Base-by-base conservation (phyloP, 2,113 vertebrate genomes). In the Leptodactylus fuscus region DNA sequence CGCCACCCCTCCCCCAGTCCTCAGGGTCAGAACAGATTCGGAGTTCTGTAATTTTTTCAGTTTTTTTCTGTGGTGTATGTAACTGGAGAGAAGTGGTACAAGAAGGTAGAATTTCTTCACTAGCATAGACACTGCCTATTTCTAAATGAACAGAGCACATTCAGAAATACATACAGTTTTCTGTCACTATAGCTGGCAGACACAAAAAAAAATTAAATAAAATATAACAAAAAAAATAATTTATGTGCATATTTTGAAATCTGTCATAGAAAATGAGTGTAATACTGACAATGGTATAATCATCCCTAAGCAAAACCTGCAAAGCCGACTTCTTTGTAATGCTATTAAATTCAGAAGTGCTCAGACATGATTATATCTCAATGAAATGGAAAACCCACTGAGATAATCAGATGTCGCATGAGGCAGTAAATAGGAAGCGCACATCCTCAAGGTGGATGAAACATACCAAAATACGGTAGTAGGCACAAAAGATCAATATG, bases 301-400 rank as follows among this genome's bases (percentile, higher is more conserved):
- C 24, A 22, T 20, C 29, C 24, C 48, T 18, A 15, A 32, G 60
- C 29, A 51, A 77, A 73, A 1, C n/a, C n/a, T 13, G 9, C 29
- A 69, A 20, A 70, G 67, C 67, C 16, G 8, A 22, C 67, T 38
- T 70, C 41, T 46, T 20, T 71, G 69, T 44, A 24, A 46, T 74
- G 12, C n/a, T 27, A 27, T 74, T 74, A 74, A n/a, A 74, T 46
- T 8, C 38, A 74, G n/a, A 74, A 74, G 36, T 48, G 48, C n/a
- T 74, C 38, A 74, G 70, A 12, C 8, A 46, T 46, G 70, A 48
- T 74, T 74, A 27, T 13, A 46, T 13, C 41, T 46, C 22, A 12
- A 38, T 38, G 2, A 74, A 74, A 74, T 74, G 24, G 22, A n/a
- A 74, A 73, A 44, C 36, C 24, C 12, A 12, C 38, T n/a, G 20